phyloP scores from a whole-genome alignment of 2,113 vertebrate species.

The Holacanthus passer region DNA sequence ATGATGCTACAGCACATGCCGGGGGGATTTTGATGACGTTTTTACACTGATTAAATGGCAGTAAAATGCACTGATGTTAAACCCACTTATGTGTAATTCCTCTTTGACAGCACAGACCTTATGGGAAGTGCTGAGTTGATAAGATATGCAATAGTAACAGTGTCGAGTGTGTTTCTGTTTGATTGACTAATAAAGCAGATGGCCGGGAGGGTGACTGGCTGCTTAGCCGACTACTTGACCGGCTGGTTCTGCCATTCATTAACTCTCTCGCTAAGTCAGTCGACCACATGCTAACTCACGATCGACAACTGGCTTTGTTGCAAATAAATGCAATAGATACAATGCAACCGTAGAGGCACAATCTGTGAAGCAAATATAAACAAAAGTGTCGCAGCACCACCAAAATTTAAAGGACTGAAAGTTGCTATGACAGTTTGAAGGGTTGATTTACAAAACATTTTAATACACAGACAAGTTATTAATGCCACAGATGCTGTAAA shows the following conservation, averaged over 20 bases:
- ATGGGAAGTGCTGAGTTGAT: neutral
- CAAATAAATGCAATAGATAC: neutral
- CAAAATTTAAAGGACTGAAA: neutral
- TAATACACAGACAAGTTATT: neutral
- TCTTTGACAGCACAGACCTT: neutral
- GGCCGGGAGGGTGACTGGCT: neutral
- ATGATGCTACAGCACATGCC: neutral
- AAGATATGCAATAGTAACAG: neutral
- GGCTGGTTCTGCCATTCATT: conserved; percentile 5
- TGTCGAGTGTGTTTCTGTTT: conserved; percentile 22
- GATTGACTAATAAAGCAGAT: conserved; percentile 31
- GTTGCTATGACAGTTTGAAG: neutral
- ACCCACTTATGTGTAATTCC: neutral
- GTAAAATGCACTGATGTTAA: neutral
- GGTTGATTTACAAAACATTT: conserved; percentile 5
- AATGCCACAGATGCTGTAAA: neutral
- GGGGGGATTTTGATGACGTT: neutral
- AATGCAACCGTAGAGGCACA: neutral
- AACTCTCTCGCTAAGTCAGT: neutral
- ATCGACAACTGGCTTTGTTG: neutral
- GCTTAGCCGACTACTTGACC: neutral
- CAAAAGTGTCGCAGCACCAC: neutral
- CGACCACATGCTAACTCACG: conserved; percentile 8
- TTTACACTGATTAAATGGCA: neutral
- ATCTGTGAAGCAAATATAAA: neutral